Base-by-base conservation (phyloP, 2,113 vertebrate genomes). In the Pteruthius melanotis region DNA sequence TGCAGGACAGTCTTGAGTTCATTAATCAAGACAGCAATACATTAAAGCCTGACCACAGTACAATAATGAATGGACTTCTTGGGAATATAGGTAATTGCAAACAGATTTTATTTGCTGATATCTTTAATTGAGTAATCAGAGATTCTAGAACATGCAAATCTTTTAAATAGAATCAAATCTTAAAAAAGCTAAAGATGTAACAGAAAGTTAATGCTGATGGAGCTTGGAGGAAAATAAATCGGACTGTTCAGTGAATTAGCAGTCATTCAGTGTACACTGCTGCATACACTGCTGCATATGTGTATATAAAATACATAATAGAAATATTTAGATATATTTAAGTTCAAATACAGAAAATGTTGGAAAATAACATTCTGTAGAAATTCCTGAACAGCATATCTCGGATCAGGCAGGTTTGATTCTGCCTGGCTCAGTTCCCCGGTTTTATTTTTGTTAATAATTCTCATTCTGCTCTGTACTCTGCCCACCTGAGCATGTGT, bases 1-100 rank as follows among this genome's bases (percentile, higher is more conserved):
- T 99, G 91, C 99, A 99, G 96, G 99, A 99, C 97, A 99, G 99
- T 97, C 98, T 99, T 88, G 99, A 99, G 98, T 99, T 99, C 97
- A 99, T 99, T 91, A 99, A 98, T 96, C 99, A 99, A 90, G 99
- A 99, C 92, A 98, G 97, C 82, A 99, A 98, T 94, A 98, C 98
- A 3, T 94, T 99, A 85, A 98, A 98, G 96, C 98, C 99, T 76
- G 99, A 99, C 97, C 99, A 98, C 92, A 99, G 98, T 97, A 98
- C 98, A 45, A 97, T 98, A 93, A 97, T 98, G 97, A 99, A 98
- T 96, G 98, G 99, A 94, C 98, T 99, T 47, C 97, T 99, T 84
- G 99, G 98, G 86, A 99, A 98, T 97, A 99, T 99, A 99, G 99
- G 99, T 99, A 99, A 98, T 83, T 93, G 61, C 47, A 87, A 59